These are phyloP conservation scores for Sebastes melanostomus DNA, from an alignment of 2,797 vertebrate genomes.

Conservation along the genomic window DNA sequence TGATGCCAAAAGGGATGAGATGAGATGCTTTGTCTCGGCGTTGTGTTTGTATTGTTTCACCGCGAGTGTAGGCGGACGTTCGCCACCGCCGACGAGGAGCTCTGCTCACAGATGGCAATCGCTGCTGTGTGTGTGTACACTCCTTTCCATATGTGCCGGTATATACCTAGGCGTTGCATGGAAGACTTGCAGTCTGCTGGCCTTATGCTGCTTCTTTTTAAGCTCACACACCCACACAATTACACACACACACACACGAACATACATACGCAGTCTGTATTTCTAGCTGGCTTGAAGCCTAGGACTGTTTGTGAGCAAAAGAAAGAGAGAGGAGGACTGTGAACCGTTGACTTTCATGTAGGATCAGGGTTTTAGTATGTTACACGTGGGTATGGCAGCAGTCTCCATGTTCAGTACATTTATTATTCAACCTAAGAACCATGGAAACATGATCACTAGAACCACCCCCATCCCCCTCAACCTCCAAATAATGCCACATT, in stretches of 20 bases:
- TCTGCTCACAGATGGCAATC: constrained; percentile 51
- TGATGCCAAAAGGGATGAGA: constrained; percentile 30
- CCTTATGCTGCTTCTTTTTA: constrained; percentile 46
- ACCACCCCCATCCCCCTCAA: not conserved
- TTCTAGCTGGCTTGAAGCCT: constrained; percentile 38
- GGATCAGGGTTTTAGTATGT: not conserved
- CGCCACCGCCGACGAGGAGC: not conserved
- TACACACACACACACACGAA: not conserved
- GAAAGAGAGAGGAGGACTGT: not conserved
- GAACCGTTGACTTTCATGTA: not conserved
- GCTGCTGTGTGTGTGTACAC: constrained; percentile 17
- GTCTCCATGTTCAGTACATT: not conserved
- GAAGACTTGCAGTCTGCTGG: constrained; percentile 43
- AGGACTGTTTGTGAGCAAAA: constrained; percentile 13
- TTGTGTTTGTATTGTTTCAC: constrained; percentile 31
- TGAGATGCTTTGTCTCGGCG: constrained; percentile 37
- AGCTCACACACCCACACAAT: constrained; percentile 8
- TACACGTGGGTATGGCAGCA: not conserved
- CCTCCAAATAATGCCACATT: not conserved
- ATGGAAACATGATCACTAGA: not conserved
- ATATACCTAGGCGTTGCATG: constrained; percentile 40
- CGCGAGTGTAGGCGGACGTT: constrained; percentile 41
- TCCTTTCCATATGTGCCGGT: constrained; percentile 49
- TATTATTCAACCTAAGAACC: not conserved
- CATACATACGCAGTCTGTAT: constrained; percentile 17